These are phyloP conservation scores for Aromia moschata DNA, from an alignment of 2,888 invertebrate genomes.

Conservation along the genomic window DNA sequence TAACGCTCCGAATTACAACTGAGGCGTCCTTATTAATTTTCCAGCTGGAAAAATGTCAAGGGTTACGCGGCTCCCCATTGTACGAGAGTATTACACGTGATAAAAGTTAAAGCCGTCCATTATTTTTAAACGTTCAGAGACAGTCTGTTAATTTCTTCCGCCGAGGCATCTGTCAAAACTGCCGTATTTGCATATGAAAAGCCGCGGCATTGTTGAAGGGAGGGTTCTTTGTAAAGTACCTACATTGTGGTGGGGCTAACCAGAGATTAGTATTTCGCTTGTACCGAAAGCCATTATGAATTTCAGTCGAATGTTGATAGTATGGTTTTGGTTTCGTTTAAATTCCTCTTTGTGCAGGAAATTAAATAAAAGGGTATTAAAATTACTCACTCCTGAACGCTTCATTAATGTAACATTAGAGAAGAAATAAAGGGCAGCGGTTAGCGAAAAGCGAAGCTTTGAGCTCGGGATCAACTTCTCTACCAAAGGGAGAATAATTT, in stretches of 20 bases:
- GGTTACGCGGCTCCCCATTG: not conserved
- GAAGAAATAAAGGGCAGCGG: too few species aligned
- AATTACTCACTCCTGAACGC: too few species aligned
- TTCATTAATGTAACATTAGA: too few species aligned
- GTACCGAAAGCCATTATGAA: not conserved
- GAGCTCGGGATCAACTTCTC: too few species aligned
- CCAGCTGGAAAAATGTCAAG: constrained; percentile 6
- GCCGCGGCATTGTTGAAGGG: constrained; percentile 3
- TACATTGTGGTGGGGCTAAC: constrained; percentile 7
- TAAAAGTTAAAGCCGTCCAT: constrained; percentile 6
- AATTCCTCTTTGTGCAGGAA: not conserved
- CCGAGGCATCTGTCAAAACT: constrained; percentile 14
- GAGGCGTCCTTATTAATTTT: too few species aligned
- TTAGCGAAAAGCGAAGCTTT: too few species aligned
- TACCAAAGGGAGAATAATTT: too few species aligned
- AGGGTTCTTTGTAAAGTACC: constrained; percentile 4
- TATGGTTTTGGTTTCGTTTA: not conserved
- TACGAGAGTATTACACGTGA: constrained; percentile 4
- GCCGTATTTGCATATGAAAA: constrained; percentile 18
- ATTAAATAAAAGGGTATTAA: not conserved
- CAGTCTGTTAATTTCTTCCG: constrained; percentile 21
- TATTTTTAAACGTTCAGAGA: constrained; percentile 17
- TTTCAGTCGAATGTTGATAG: not conserved
- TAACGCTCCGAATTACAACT: too few species aligned
- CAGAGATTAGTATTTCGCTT: constrained; percentile 7